These are phyloP conservation scores for Dinomys branickii DNA, from an alignment of 2,113 vertebrate species.

Conservation along the genomic window DNA sequence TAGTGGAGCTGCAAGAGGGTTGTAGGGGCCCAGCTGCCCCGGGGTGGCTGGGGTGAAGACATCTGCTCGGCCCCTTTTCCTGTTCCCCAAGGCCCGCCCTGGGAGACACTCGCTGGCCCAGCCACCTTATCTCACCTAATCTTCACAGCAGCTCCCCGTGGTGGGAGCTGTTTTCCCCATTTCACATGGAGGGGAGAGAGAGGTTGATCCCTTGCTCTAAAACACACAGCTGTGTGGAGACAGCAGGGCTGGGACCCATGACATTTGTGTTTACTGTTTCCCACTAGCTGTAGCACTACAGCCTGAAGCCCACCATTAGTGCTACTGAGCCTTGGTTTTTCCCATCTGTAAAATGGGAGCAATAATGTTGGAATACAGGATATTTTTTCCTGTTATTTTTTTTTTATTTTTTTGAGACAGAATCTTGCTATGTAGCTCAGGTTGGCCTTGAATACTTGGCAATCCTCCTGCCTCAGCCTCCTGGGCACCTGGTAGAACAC, in stretches of 20 bases:
- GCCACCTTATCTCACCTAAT: not conserved
- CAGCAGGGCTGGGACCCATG: not conserved
- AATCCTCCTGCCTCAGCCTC: not conserved
- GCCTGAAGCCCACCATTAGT: not conserved
- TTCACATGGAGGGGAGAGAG: not conserved
- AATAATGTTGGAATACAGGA: not conserved
- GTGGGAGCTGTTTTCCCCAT: accelerated
- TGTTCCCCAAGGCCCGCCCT: not conserved
- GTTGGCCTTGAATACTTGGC: not conserved
- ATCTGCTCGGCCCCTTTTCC: not conserved
- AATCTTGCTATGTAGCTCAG: not conserved
- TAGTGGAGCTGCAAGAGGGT: not conserved
- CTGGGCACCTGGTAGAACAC: not conserved
- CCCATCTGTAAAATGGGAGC: not conserved
- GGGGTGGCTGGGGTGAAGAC: not conserved
- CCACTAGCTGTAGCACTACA: accelerated
- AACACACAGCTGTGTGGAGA: not conserved
- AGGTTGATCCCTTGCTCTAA: not conserved
- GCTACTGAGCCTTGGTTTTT: not conserved
- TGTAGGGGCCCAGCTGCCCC: not conserved
- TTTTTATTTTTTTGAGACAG: not conserved
- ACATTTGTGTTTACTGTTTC: accelerated
- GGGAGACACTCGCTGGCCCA: too few relatives aligned
- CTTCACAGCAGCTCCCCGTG: not conserved
- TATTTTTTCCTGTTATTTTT: not conserved